Evolutionary conservation across 2,888 invertebrate species (phyloP).

Genomic region (Calameuta filiformis): DNA sequence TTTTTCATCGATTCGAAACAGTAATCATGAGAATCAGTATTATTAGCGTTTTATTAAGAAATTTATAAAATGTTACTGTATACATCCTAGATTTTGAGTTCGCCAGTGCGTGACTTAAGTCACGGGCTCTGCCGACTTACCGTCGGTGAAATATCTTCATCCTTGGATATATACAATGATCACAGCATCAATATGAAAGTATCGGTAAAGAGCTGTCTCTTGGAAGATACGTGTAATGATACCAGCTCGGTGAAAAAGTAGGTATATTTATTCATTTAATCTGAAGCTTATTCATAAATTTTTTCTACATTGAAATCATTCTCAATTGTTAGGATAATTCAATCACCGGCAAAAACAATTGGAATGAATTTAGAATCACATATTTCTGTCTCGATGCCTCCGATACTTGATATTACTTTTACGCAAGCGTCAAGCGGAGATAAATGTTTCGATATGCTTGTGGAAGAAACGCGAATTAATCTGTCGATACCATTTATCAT

Average conservation of each 20-base stretch:
- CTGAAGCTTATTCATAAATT: constrained; percentile 28
- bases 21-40: too few relatives aligned
- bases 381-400: constrained; percentile 75
- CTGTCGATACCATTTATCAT: constrained; percentile 79
- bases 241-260: constrained; percentile 72
- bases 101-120: constrained; percentile 78
- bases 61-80: too few relatives aligned
- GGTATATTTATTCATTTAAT: constrained; percentile 28
- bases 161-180: constrained; percentile 76
- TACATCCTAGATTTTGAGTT: constrained; percentile 69
- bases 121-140: constrained; percentile 78
- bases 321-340: constrained; percentile 70
- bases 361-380: constrained; percentile 69
- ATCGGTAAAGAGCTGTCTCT: constrained; percentile 75
- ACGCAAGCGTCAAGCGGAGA: constrained; percentile 74
- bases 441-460: constrained; percentile 75
- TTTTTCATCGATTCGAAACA: constrained; percentile 15
- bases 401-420: constrained; percentile 77
- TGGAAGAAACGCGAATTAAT: constrained; percentile 79
- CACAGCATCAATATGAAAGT: constrained; percentile 76
- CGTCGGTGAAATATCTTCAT: constrained; percentile 75
- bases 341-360: constrained; percentile 72
- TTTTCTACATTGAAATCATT: too few relatives aligned
- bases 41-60: too few relatives aligned
- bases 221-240: constrained; percentile 81